Percentiles rank a stretch among this genome's conserved stretches.
phyloP scores from a whole-genome alignment of 2,113 vertebrate species.

The Galemys pyrenaicus region DNA sequence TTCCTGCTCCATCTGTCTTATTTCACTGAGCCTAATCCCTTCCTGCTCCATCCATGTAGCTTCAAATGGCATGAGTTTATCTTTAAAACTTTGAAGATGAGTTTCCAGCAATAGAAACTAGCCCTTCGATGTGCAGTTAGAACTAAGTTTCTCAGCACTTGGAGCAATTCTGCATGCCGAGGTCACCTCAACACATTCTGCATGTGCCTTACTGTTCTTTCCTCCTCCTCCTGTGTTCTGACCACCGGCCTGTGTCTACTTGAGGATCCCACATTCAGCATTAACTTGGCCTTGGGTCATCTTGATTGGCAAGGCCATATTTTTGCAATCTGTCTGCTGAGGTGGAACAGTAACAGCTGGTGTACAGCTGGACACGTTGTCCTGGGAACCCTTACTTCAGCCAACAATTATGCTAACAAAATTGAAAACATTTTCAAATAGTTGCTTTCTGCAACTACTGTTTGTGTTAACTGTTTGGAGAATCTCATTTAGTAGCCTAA shows the following conservation, averaged over 20 bases:
- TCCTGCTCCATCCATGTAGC: no score
- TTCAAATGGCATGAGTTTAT: no score
- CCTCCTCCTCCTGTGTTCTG: neutral
- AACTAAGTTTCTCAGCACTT: neutral
- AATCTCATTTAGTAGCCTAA: constrained; percentile 26
- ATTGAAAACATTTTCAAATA: constrained; percentile 15
- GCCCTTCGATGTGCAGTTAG: neutral
- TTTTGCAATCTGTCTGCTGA: neutral
- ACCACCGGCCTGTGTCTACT: neutral
- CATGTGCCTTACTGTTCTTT: neutral
- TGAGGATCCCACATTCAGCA: constrained; percentile 19
- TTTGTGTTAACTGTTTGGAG: constrained; percentile 72
- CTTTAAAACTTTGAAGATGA: neutral
- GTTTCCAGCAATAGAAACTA: neutral
- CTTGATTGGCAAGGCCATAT: neutral
- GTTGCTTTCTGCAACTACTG: constrained; percentile 43
- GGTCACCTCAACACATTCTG: neutral
- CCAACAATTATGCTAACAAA: constrained; percentile 42
- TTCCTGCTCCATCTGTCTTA: no score
- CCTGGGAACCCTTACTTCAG: constrained; percentile 73
- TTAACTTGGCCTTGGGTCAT: constrained; percentile 47
- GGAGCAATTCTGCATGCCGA: neutral
- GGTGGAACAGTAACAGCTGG: constrained; percentile 80
- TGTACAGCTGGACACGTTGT: constrained; percentile 76
- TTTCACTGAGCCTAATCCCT: no score